Base-by-base conservation (phyloP, 2,797 vertebrate species). In the Eulemur rubriventer region DNA sequence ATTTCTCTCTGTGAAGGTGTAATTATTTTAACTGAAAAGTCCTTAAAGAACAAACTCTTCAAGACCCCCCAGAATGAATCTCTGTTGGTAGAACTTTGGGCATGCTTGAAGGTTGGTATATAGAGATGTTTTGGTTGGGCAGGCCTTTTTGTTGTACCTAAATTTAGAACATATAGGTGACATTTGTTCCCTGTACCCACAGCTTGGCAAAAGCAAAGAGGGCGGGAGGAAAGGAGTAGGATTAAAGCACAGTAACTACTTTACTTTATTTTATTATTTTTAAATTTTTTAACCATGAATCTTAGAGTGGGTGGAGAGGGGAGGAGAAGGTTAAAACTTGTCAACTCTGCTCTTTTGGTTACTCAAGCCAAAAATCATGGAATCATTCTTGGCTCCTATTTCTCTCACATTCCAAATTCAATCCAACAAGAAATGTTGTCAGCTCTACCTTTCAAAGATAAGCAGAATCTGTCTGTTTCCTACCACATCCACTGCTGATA, bases 381-480 rank as follows among this genome's bases (percentile, higher is more conserved):
- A 69, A 30, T 79, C 2, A 18, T 69, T 93, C 57, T 30, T 87
- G 35, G 87, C 35, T 22, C 52, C 28, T 65, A 26, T 83, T 94
- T 94, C 88, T 86, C 43, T 88, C n/a, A 59, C 11, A 38, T 84
- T 41, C 73, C 70, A 94, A 75, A 92, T 79, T 61, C 35, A 93
- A 33, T 63, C 52, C 24, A 46, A 46, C 11, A 65, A 38, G 82
- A 81, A 75, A 43, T 61, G 22, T 63, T 75, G 76, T 70, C 50
- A 94, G 48, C 30, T 79, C 46, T 38, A 46, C 18, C 41, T 84
- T 87, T 61, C 90, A 78, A 90, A 55, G 7, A 41, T 20, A 73
- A 46, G 7, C 55, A 73, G 30, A 65, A 24, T 46, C 20, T 72
- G 11, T 67, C 13, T 6, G 41, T 48, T 88, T 75, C 59, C 75